Conservation (phyloP, 2,888 invertebrate species). For the Ceramica pisi region DNA sequence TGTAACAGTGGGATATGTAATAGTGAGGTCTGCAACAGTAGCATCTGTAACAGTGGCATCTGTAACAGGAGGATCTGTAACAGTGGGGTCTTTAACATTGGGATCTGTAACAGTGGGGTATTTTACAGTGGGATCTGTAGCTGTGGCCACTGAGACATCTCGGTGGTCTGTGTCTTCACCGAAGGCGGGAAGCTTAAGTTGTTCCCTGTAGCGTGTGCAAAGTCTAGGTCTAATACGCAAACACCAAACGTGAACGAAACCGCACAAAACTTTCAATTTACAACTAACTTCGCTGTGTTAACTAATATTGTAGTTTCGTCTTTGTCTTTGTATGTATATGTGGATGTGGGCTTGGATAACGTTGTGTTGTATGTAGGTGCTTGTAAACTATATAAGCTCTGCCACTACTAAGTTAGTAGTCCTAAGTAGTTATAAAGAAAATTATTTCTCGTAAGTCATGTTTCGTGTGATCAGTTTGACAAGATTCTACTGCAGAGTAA, state of each 20-base stretch:
- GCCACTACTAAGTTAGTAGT: background rate
- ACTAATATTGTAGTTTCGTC: constrained; percentile 47
- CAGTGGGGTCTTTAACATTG: no score
- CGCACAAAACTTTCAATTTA: constrained; percentile 48
- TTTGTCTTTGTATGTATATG: constrained; percentile 20
- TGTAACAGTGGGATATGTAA: no score
- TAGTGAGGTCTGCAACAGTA: no score
- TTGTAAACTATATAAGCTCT: background rate
- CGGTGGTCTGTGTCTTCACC: background rate
- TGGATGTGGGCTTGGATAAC: background rate
- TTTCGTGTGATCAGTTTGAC: background rate
- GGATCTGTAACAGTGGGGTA: no score
- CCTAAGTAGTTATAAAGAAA: background rate
- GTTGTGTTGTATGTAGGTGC: constrained; percentile 1
- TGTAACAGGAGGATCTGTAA: no score
- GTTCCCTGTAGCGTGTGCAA: constrained; percentile 16
- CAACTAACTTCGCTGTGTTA: constrained; percentile 38
- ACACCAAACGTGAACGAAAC: constrained; percentile 43
- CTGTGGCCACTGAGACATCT: background rate
- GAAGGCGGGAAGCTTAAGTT: constrained; percentile 40
- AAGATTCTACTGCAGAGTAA: no score
- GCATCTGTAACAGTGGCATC: no score
- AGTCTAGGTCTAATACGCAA: constrained; percentile 39
- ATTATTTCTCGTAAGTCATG: background rate
- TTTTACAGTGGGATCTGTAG: background rate